Evolutionary conservation across 2,797 vertebrate species (phyloP).

Genomic region (Vespertilio murinus): DNA sequence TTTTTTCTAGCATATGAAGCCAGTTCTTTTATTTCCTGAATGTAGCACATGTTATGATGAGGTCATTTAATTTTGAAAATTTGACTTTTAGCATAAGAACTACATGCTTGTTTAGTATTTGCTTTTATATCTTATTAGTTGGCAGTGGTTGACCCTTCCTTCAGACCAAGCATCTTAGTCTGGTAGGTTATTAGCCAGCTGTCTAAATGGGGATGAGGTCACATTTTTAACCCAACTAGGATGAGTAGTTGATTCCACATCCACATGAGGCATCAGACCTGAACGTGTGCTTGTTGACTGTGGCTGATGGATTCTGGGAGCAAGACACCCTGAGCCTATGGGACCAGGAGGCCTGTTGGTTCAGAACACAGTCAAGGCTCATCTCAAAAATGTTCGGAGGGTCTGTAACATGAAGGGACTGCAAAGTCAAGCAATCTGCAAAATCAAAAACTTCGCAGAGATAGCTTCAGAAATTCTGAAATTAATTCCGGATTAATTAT

Average conservation of each 20-base stretch:
- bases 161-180: neutral
- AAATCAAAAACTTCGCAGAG: neutral
- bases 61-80: neutral
- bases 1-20: neutral
- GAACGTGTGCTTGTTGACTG: neutral
- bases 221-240: neutral
- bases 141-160: neutral
- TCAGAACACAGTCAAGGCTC: neutral
- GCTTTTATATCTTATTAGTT: neutral
- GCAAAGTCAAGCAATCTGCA: neutral
- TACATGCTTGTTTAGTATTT: neutral
- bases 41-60: neutral
- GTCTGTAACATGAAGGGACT: neutral
- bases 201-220: neutral
- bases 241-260: neutral
- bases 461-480: slow-evolving; percentile 22
- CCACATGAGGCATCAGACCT: neutral
- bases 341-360: neutral
- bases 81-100: neutral
- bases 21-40: neutral
- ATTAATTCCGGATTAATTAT: neutral
- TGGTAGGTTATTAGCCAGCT: slow-evolving; percentile 15
- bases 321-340: too few relatives aligned
- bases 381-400: neutral
- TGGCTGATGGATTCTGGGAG: neutral